Evolutionary conservation across 2,113 vertebrate genomes (phyloP).

Genomic region (Chinchilla lanigera): DNA sequence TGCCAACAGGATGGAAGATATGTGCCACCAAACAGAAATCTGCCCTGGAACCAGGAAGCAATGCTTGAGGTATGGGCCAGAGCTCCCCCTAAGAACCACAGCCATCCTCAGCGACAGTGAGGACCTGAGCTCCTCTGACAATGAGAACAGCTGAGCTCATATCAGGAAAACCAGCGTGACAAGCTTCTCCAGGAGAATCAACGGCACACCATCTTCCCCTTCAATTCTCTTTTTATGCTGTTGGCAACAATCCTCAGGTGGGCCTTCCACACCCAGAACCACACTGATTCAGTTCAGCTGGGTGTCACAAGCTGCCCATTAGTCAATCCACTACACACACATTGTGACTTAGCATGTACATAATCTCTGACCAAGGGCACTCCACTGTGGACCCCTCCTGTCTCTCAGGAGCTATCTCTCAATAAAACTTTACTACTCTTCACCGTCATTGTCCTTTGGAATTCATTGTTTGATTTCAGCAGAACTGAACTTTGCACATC

Average conservation of each 20-base stretch:
- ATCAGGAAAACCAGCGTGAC: not conserved
- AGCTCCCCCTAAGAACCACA: too few relatives aligned
- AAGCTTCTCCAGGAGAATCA: not conserved
- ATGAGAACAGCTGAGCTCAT: not conserved
- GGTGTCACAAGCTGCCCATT: too few relatives aligned
- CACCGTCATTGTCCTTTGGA: not conserved
- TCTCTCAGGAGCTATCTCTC: not conserved
- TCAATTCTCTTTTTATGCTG: too few relatives aligned
- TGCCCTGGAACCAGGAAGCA: not conserved
- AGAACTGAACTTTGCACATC: not conserved
- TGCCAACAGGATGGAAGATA: not conserved
- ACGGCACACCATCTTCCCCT: not conserved
- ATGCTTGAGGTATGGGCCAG: not conserved
- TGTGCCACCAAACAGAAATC: not conserved
- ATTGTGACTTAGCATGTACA: not conserved
- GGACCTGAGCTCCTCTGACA: not conserved
- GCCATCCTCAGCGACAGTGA: not conserved
- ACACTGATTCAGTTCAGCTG: too few relatives aligned
- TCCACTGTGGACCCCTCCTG: not conserved
- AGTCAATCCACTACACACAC: not conserved
- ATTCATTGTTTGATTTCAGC: not conserved
- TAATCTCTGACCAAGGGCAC: not conserved
- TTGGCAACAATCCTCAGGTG: too few relatives aligned
- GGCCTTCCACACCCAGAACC: too few relatives aligned
- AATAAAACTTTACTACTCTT: not conserved